phyloP scores from a whole-genome alignment of 2,797 vertebrate genomes.

The Uromys caudimaculatus region DNA sequence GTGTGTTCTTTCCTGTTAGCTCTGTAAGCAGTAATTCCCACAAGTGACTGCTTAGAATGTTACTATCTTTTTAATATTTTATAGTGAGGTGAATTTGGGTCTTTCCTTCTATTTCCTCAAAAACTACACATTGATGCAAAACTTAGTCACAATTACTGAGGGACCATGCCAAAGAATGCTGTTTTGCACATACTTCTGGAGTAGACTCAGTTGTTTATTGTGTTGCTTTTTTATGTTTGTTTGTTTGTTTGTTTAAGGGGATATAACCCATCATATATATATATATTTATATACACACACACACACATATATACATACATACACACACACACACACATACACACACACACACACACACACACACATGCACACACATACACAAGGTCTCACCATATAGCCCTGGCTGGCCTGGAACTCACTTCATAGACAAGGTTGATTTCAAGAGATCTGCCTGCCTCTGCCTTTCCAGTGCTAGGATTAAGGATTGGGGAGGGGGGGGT shows the following conservation, averaged over 20 bases:
- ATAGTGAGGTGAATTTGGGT: slow-evolving; percentile 22
- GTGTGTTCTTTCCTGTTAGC: slow-evolving; percentile 82
- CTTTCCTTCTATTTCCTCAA: slow-evolving; percentile 70
- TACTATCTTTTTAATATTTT: slow-evolving; percentile 87
- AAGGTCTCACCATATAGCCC: background rate
- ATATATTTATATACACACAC: no score
- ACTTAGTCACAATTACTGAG: slow-evolving; percentile 74
- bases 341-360: no score
- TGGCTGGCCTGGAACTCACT: background rate
- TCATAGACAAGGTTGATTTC: background rate
- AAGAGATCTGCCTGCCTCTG: background rate
- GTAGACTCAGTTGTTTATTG: background rate
- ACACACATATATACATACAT: no score
- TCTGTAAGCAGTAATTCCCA: slow-evolving; percentile 87
- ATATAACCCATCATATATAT: background rate
- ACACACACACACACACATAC: no score
- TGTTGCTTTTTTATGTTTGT: background rate
- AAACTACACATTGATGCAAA: slow-evolving; percentile 76
- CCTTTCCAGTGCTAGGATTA: background rate
- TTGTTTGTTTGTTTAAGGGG: background rate
- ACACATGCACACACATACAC: no score
- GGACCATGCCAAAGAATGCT: slow-evolving; percentile 65
- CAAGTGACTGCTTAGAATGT: slow-evolving; percentile 86
- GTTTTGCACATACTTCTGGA: background rate
- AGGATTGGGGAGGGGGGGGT: no score